These are phyloP conservation scores for Volucella zonaria DNA, from an alignment of 2,888 invertebrate genomes.

Conservation along the genomic window DNA sequence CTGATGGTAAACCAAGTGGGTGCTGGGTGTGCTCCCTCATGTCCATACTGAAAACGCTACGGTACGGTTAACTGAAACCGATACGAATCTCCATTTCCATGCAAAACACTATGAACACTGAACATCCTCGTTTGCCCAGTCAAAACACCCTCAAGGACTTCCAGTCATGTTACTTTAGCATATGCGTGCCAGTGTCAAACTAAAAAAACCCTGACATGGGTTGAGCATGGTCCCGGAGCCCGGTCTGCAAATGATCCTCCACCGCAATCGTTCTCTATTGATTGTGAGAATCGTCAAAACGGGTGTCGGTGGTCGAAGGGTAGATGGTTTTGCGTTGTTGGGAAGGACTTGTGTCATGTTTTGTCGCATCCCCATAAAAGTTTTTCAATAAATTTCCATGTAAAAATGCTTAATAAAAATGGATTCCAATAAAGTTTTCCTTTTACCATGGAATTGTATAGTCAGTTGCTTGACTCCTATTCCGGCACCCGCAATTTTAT, in stretches of 20 bases:
- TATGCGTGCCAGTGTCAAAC: constrained; percentile 61
- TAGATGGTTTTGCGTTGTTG: too few relatives aligned
- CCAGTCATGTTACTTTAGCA: constrained; percentile 53
- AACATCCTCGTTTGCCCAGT: background rate
- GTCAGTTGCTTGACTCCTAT: constrained; percentile 8
- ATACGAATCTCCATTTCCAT: constrained; percentile 71
- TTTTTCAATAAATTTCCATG: constrained; percentile 73
- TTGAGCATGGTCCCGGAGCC: constrained; percentile 4
- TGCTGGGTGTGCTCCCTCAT: constrained; percentile 3
- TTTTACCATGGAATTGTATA: constrained; percentile 52
- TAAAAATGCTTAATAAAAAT: constrained; percentile 71
- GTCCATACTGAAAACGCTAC: constrained; percentile 8
- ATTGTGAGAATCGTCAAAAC: constrained; percentile 29
- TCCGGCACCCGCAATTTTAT: constrained; percentile 37
- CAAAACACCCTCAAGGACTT: constrained; percentile 60
- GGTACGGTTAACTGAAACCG: constrained; percentile 54
- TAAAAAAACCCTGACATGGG: constrained; percentile 62
- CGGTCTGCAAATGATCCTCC: constrained; percentile 43
- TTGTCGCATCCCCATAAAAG: constrained; percentile 70
- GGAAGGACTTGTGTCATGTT: constrained; percentile 59
- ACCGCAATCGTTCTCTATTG: constrained; percentile 61
- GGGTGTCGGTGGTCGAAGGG: background rate
- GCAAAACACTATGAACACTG: constrained; percentile 59
- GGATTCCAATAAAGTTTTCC: constrained; percentile 69
- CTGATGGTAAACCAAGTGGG: constrained; percentile 1